Base-by-base conservation (phyloP, 2,888 invertebrate species). In the Brenthis daphne region DNA sequence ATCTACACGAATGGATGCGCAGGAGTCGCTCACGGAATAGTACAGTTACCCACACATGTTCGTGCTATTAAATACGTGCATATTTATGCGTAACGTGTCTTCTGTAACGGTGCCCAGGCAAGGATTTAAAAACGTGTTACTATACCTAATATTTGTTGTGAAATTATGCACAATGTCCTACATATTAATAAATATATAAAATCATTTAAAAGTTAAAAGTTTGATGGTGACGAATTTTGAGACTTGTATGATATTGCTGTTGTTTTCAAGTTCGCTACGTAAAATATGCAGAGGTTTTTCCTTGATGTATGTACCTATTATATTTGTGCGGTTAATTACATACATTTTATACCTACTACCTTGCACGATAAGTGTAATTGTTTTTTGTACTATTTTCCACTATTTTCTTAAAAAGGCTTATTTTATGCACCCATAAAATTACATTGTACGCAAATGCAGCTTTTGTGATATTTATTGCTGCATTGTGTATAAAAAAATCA, bases 81-180 rank as follows among this genome's bases (percentile, higher is more conserved):
- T 90, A 91, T 87, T 90, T 90, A 92, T 91, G 91, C 92, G 85
- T 85, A 83, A 81, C 91, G 85, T 87, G 90, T 86, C 85, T 86
- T 76, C 76, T 77, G 73, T 91, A 92, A 90, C 92, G 91, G 91
- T 86, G 83, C 78, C 76, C 68, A 77, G 76, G 80, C 78, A 87
- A 89, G 90, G 89, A 89, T 83, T 86, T 80, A 74, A 83, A 83
- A 74, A 84, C 81, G 81, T 86, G 85, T 78, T 79, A 79, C 77
- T 55, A 69, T 65, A 66, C 60, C 65, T 47, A 64, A 63, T 63
- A 51, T 57, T 67, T 53, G 63, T 58, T 50, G 57, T 64, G 50
- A 55, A 55, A 63, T 51, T 47, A 60, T 53, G 33, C 24, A 50
- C 29, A 2, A 57, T 67, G 58, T 70, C 58, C 56, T 47, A 70